Conservation (phyloP, 2,888 invertebrate species). For the Rosalia funebris region DNA sequence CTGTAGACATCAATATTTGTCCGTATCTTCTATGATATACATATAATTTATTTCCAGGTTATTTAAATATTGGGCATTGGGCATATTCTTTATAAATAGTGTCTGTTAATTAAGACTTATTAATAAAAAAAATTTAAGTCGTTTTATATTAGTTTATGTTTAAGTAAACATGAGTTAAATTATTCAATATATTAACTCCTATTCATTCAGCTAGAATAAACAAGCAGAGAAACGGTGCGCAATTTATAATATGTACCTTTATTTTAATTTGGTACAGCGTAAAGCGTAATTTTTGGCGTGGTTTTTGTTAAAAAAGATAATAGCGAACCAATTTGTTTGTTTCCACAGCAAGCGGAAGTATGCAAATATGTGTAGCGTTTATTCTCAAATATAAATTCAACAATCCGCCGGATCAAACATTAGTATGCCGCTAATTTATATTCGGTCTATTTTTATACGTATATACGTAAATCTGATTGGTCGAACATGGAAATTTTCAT, state of each 20-base stretch:
- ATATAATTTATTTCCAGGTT: no score
- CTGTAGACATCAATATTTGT: no score
- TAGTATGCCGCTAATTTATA: slow-evolving; percentile 19
- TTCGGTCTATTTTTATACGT: slow-evolving; percentile 6
- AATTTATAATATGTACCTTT: neutral
- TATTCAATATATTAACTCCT: no score
- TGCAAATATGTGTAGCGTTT: slow-evolving; percentile 36
- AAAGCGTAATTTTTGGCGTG: slow-evolving; percentile 17
- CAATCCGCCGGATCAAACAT: slow-evolving; percentile 34
- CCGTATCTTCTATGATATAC: no score
- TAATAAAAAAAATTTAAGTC: no score
- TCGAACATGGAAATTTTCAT: no score
- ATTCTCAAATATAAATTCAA: slow-evolving; percentile 39
- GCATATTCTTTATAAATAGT: no score
- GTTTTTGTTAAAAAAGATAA: slow-evolving; percentile 18
- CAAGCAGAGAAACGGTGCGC: neutral
- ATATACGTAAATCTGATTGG: no score
- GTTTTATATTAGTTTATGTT: no score
- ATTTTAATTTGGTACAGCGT: slow-evolving; percentile 8
- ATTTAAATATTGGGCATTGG: no score
- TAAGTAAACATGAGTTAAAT: no score
- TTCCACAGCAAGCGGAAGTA: slow-evolving; percentile 31
- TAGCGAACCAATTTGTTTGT: slow-evolving; percentile 24
- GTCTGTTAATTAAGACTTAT: no score
- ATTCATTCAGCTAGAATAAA: neutral